phyloP scores from a whole-genome alignment of 2,797 vertebrate species.

The Saguinus oedipus region DNA sequence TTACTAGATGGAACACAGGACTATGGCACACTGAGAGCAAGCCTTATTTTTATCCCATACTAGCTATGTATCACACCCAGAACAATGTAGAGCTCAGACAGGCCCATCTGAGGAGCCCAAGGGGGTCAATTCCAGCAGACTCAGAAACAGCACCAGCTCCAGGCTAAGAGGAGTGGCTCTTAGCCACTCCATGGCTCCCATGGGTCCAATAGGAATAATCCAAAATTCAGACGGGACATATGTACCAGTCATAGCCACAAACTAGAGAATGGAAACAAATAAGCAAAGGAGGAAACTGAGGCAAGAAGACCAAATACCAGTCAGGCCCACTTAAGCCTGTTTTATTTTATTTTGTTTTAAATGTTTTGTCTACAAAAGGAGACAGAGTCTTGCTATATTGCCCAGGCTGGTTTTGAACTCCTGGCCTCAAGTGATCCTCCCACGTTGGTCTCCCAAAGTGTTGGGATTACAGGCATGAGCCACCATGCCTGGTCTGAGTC shows the following conservation, averaged over 20 bases:
- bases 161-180: neutral
- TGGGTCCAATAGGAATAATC: neutral
- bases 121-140: neutral
- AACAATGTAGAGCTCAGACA: neutral
- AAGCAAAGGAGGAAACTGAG: neutral
- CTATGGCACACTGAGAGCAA: neutral
- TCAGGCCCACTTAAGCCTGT: too few species aligned
- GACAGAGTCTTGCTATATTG: too few species aligned
- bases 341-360: too few species aligned
- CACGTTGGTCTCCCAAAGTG: too few species aligned
- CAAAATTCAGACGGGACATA: neutral
- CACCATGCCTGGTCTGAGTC: neutral
- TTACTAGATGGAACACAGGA: neutral
- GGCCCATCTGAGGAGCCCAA: neutral
- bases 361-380: too few species aligned
- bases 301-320: neutral
- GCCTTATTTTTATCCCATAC: neutral
- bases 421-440: too few species aligned
- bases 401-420: too few species aligned
- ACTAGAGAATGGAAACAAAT: neutral
- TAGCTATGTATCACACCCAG: neutral
- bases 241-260: neutral
- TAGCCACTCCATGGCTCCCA: neutral
- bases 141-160: conserved; percentile 31
- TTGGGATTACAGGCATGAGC: neutral